Conservation (phyloP, 2,797 vertebrate species). For the Podarcis siculus region DNA sequence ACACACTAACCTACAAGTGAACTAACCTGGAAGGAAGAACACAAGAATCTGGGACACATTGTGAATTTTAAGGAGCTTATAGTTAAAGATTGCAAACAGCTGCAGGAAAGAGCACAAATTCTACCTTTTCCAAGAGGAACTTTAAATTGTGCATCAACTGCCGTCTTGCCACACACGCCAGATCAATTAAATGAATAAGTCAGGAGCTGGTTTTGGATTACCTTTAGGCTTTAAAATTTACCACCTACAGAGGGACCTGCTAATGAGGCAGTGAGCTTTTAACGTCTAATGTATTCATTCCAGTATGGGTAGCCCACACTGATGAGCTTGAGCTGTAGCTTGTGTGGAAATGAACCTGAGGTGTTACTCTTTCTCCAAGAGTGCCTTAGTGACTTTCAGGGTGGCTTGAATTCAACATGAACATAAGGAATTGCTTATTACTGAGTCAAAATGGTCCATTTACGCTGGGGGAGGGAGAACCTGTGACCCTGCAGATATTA, state of each 20-base stretch:
- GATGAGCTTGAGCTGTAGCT: accelerated
- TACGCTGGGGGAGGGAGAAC: neutral
- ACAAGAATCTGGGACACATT: neutral
- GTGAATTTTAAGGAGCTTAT: neutral
- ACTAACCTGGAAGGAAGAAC: neutral
- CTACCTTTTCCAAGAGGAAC: constrained; percentile 44
- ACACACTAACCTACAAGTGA: neutral
- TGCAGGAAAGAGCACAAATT: neutral
- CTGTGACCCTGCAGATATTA: neutral
- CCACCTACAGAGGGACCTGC: neutral
- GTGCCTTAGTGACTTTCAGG: neutral
- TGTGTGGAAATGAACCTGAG: neutral
- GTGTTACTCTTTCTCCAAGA: accelerated
- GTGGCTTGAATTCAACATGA: neutral
- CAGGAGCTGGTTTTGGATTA: constrained; percentile 9
- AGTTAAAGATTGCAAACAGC: neutral
- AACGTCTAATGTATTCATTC: neutral
- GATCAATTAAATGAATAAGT: neutral
- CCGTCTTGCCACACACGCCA: neutral
- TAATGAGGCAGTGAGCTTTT: neutral
- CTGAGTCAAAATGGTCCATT: neutral
- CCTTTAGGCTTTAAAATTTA: neutral
- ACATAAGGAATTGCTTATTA: neutral
- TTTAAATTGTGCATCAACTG: neutral
- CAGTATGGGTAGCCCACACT: neutral